Conservation (phyloP, 2,797 vertebrate species). For the Tinamus major region DNA sequence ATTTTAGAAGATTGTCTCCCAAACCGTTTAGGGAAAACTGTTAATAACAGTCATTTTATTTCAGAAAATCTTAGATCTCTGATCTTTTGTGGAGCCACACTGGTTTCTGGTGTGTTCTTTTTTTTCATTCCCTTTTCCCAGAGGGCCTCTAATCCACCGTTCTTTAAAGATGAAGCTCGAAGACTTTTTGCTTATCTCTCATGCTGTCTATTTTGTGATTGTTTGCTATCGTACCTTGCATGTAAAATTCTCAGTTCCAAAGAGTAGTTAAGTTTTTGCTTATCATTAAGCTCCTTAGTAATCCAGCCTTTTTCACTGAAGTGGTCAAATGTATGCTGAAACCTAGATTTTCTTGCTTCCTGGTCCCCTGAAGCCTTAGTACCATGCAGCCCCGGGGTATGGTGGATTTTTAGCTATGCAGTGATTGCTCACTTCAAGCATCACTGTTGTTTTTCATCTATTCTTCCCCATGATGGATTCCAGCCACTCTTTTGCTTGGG, state of each 20-base stretch:
- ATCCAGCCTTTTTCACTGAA: background rate
- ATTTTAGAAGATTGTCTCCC: background rate
- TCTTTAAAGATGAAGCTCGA: background rate
- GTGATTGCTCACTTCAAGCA: background rate
- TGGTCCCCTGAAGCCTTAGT: background rate
- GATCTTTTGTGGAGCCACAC: background rate
- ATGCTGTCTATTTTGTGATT: background rate
- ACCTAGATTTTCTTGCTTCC: background rate
- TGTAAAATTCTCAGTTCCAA: background rate
- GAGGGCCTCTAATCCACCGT: background rate
- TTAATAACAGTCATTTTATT: background rate
- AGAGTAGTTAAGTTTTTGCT: background rate
- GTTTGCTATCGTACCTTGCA: background rate
- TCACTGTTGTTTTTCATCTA: background rate
- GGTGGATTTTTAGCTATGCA: background rate
- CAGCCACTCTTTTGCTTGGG: background rate
- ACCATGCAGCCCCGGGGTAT: background rate
- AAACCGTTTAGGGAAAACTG: fast-evolving
- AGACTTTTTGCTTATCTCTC: background rate
- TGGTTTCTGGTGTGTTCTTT: background rate
- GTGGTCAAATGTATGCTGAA: background rate
- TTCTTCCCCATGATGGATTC: fast-evolving
- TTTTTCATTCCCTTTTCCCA: background rate
- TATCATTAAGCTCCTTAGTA: background rate
- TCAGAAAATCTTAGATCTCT: fast-evolving